phyloP scores from a whole-genome alignment of 2,797 vertebrate species.

The Spinus olivaceus region DNA sequence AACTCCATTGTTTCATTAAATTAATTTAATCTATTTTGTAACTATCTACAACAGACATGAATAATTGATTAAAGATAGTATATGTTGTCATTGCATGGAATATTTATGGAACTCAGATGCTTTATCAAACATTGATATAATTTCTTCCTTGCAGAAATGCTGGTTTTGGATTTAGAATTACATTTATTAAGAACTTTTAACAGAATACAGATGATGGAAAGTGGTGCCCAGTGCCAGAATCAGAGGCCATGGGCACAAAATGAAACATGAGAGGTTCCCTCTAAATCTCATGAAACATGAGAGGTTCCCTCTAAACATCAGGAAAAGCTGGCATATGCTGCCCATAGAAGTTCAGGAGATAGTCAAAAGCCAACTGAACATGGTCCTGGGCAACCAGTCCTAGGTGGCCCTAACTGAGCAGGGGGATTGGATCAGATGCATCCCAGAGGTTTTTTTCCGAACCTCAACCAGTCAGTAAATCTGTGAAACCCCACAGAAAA shows the following conservation, averaged over 20 bases:
- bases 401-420: not conserved
- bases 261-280: not conserved
- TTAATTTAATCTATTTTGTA: not conserved
- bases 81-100: not conserved
- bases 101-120: not conserved
- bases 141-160: not conserved
- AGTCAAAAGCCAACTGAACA: not conserved
- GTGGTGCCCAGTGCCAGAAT: not conserved
- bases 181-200: not conserved
- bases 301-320: not conserved
- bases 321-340: not conserved
- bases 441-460: not conserved
- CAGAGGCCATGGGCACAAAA: not conserved
- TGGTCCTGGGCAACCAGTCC: accelerated
- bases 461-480: not conserved
- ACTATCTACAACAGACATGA: not conserved
- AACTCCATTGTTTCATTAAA: not conserved
- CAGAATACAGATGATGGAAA: not conserved
- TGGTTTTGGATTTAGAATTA: not conserved
- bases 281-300: not conserved
- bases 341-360: not conserved
- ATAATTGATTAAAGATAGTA: not conserved
- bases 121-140: not conserved
- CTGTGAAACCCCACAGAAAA: not conserved
- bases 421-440: accelerated